Evolutionary conservation across 2,888 invertebrate species (phyloP).

Genomic region (Dichetophora obliterata): DNA sequence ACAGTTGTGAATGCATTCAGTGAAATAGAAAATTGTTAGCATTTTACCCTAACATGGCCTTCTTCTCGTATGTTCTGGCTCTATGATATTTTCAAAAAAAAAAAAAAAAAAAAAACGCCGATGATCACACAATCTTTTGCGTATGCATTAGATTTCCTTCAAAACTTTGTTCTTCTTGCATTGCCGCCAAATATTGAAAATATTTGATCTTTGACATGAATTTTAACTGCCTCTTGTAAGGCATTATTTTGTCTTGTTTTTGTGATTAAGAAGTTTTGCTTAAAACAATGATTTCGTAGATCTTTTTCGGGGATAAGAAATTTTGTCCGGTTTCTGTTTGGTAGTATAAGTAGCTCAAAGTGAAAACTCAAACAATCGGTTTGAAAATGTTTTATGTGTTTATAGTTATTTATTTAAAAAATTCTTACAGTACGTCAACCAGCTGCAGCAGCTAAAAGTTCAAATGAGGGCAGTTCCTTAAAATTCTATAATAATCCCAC

Average conservation of each 20-base stretch:
- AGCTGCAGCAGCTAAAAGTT: background rate
- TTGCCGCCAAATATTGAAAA: background rate
- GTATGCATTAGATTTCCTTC: background rate
- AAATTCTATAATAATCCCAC: no score
- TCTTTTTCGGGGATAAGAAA: background rate
- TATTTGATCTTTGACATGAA: background rate
- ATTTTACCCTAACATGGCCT: background rate
- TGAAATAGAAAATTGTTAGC: slow-evolving; percentile 30
- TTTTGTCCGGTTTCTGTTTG: no score
- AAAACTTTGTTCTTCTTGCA: background rate
- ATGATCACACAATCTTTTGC: background rate
- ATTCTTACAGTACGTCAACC: no score
- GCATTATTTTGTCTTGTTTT: background rate
- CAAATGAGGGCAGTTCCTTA: no score
- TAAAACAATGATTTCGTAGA: background rate
- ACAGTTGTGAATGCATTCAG: slow-evolving; percentile 9
- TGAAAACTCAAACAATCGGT: no score
- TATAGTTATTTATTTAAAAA: no score
- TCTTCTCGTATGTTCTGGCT: no score
- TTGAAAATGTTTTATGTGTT: no score
- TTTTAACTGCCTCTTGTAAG: background rate
- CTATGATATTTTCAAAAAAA: background rate
- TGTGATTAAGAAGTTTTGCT: background rate
- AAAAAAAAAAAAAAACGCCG: no score
- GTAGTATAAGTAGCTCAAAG: no score